A percentile compares a stretch with the other conserved stretches of the same genome.
phyloP scores from a whole-genome alignment of 2,888 invertebrate genomes.

The Gymnoscelis rufifasciata region DNA sequence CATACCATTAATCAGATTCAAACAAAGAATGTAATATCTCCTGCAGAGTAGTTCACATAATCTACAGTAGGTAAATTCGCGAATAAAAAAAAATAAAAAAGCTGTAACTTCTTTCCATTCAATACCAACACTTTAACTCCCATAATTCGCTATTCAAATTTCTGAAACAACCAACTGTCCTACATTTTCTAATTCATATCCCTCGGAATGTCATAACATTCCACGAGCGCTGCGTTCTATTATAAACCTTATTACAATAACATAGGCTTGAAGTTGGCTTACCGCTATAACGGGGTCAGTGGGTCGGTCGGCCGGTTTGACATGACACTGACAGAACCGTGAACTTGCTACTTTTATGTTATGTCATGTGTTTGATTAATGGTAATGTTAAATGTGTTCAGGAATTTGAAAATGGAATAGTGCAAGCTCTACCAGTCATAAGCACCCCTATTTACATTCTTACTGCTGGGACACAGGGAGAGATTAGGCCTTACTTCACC shows the following conservation, averaged over 20 bases:
- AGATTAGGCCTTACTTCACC: too few species aligned
- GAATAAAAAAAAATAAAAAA: constrained; percentile 1
- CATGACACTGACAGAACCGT: constrained; percentile 45
- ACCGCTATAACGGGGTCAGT: constrained; percentile 39
- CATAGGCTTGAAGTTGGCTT: constrained; percentile 5
- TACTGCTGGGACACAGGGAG: too few species aligned
- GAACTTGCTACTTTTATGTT: constrained; percentile 60
- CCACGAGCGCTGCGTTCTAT: constrained; percentile 3
- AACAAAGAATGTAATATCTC: constrained; percentile 13
- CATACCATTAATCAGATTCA: constrained; percentile 13
- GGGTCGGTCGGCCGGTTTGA: constrained; percentile 46
- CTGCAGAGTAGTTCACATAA: constrained; percentile 10
- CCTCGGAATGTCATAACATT: constrained; percentile 15
- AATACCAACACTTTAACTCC: not conserved
- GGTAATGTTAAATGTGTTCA: too few species aligned
- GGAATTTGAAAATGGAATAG: not conserved
- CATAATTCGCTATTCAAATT: constrained; percentile 1
- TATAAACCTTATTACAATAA: constrained; percentile 4
- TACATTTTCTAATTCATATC: constrained; percentile 6
- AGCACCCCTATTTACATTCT: too few species aligned
- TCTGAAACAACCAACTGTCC: constrained; percentile 6
- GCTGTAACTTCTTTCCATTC: not conserved
- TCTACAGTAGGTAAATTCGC: too few species aligned
- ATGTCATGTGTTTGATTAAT: constrained; percentile 36
- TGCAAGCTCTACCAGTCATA: too few species aligned